Conservation (phyloP, 2,797 vertebrate genomes). For the Phylloscopus collybita region DNA sequence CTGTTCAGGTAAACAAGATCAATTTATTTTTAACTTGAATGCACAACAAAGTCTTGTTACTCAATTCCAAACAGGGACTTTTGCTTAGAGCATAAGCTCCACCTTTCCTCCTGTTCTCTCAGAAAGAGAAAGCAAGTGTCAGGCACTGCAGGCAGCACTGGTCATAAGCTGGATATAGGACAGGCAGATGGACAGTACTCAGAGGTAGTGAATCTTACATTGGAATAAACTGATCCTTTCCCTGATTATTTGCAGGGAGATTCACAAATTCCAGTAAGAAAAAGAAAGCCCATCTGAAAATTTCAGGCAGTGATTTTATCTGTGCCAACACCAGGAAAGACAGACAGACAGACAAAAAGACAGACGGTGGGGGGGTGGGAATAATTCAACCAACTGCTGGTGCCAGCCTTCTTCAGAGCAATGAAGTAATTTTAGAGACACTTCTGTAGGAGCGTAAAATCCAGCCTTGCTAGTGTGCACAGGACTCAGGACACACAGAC, state of each 20-base stretch:
- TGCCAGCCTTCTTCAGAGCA: not conserved
- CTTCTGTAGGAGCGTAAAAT: not conserved
- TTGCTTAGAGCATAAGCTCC: not conserved
- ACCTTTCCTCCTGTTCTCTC: not conserved
- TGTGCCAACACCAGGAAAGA: not conserved
- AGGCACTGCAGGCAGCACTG: not conserved
- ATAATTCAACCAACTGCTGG: not conserved
- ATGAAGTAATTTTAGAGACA: not conserved
- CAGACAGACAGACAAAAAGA: not conserved
- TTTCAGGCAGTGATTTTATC: not conserved
- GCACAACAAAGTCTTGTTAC: not conserved
- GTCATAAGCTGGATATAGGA: not conserved
- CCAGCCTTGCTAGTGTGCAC: not conserved
- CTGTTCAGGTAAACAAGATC: not conserved
- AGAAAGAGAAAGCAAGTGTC: not conserved
- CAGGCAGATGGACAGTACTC: not conserved
- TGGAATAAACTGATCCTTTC: not conserved
- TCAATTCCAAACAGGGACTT: not conserved
- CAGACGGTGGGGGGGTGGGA: not conserved
- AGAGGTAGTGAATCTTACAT: not conserved
- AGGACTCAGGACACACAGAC: not conserved
- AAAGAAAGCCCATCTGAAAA: not conserved
- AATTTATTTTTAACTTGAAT: conserved; percentile 19
- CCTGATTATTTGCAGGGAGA: not conserved
- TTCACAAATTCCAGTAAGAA: not conserved